Evolutionary conservation across 2,888 invertebrate genomes (phyloP).

Genomic region (Eupithecia centaureata): DNA sequence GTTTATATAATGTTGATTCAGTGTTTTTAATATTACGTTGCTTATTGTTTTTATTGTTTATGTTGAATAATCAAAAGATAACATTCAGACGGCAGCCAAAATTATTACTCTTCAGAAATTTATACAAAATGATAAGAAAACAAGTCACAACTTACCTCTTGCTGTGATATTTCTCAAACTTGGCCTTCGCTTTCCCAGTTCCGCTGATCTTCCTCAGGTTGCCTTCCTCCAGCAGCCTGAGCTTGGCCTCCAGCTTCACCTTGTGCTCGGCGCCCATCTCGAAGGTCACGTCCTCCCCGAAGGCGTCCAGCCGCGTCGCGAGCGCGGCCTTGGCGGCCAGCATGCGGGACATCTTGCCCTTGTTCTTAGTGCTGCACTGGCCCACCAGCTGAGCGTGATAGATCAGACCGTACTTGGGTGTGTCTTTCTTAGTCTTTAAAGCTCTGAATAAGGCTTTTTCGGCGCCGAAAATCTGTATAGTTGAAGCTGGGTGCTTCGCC

Average conservation of each 20-base stretch:
- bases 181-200: constrained; percentile 93
- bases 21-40: too few relatives aligned
- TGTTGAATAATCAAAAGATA: too few relatives aligned
- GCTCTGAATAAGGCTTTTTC: constrained; percentile 99
- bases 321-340: constrained; percentile 98
- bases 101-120: neutral
- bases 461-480: constrained; percentile 98
- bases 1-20: too few relatives aligned
- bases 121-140: neutral
- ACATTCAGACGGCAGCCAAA: neutral
- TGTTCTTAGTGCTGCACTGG: constrained; percentile 94
- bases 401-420: constrained; percentile 99
- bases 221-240: constrained; percentile 93
- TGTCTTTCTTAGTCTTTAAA: constrained; percentile 98
- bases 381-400: constrained; percentile 98
- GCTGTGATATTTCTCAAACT: constrained; percentile 96
- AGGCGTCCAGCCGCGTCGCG: constrained; percentile 96
- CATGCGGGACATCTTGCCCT: constrained; percentile 98
- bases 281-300: constrained; percentile 94
- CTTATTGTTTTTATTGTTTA: too few relatives aligned
- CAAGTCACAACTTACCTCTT: constrained; percentile 81
- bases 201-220: constrained; percentile 93
- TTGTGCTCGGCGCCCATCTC: constrained; percentile 95
- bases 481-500: constrained; percentile 99
- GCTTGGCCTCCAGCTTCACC: constrained; percentile 92